A percentile compares a stretch with the other conserved stretches of the same genome.
These are phyloP conservation scores for Dryocosmus kuriphilus DNA, from an alignment of 2,888 invertebrate genomes.

Conservation along the genomic window DNA sequence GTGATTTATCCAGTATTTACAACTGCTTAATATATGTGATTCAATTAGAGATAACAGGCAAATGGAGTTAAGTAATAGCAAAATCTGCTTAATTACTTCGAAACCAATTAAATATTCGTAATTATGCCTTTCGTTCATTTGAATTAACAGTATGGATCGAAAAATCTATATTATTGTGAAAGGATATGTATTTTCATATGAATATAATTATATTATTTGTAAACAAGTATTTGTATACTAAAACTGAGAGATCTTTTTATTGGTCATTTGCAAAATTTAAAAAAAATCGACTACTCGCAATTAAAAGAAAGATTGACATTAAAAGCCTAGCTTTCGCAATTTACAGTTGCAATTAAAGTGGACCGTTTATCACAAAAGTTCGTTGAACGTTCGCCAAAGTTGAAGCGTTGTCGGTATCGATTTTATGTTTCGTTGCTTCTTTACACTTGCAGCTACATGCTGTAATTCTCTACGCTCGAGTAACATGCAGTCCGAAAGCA, in stretches of 20 bases:
- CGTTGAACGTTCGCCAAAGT: constrained; percentile 25
- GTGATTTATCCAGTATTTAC: no score
- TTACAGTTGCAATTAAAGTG: constrained; percentile 35
- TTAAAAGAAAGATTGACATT: neutral
- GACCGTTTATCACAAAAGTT: constrained; percentile 37
- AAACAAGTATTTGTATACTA: no score
- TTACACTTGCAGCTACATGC: constrained; percentile 28
- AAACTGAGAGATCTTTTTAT: no score
- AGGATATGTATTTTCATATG: neutral
- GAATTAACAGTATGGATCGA: neutral
- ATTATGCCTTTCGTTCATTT: neutral
- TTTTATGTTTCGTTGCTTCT: constrained; percentile 37
- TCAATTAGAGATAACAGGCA: neutral
- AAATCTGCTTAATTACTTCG: neutral
- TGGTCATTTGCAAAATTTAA: no score
- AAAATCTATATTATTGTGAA: neutral
- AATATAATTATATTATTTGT: no score
- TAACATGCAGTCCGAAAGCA: constrained; percentile 14
- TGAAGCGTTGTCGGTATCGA: constrained; percentile 35
- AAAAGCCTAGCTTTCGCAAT: constrained; percentile 21
- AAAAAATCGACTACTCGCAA: neutral
- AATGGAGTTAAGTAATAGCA: neutral
- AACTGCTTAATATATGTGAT: no score
- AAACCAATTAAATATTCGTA: neutral
- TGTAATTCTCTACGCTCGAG: constrained; percentile 31